Evolutionary conservation across 2,888 invertebrate genomes (phyloP).

Genomic region (Endotricha flammealis): DNA sequence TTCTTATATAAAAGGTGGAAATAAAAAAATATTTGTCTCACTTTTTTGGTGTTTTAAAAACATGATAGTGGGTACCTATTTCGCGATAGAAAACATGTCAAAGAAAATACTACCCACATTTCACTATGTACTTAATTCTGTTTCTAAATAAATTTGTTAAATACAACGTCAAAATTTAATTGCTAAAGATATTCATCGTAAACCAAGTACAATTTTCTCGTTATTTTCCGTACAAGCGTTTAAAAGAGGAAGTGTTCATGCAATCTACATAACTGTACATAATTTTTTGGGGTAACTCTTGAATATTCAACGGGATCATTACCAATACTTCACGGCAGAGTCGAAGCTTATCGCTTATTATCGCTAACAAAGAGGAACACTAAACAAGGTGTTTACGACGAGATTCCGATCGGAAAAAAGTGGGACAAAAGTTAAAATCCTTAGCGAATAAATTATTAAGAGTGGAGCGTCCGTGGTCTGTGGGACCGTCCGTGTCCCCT

Average conservation of each 20-base stretch:
- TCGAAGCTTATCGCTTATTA: conserved; percentile 44
- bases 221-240: background rate
- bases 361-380: conserved; percentile 50
- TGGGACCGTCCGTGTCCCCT: conserved; percentile 43
- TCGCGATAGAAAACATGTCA: too few relatives aligned
- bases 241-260: background rate
- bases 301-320: conserved; percentile 30
- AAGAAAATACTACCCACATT: too few relatives aligned
- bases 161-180: too few relatives aligned
- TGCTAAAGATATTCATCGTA: too few relatives aligned
- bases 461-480: conserved; percentile 29
- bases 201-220: too few relatives aligned
- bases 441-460: conserved; percentile 73
- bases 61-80: too few relatives aligned
- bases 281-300: conserved; percentile 2
- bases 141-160: too few relatives aligned
- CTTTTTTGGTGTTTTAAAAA: too few relatives aligned
- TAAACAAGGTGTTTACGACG: conserved; percentile 76
- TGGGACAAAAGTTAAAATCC: conserved; percentile 52
- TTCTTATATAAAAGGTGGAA: too few relatives aligned
- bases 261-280: background rate
- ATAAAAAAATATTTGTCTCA: too few relatives aligned
- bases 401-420: conserved; percentile 65
- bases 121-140: too few relatives aligned
- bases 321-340: conserved; percentile 41